Evolutionary conservation across 1,140 invertebrate species (phyloP), one percentile per base, ranked within the genome.

Genomic region (Drosophila tropicalis): DNA sequence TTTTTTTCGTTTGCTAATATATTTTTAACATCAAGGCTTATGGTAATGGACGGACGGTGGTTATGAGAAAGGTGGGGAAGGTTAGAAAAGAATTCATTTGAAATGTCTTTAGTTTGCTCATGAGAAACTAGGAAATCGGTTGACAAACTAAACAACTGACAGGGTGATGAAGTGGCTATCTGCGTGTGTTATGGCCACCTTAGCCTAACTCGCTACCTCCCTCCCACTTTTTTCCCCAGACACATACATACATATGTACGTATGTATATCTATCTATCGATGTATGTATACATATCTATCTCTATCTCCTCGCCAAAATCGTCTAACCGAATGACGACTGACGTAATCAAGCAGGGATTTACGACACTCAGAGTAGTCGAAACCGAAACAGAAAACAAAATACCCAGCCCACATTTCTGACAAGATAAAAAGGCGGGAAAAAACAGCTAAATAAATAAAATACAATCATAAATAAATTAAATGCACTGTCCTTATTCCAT

Each of bases 321-420:
- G 3, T 12, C 34, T 47, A 51, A 51, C 44, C 15, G 44, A 47
- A 17, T 47, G 44, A 47, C 44, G 9, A 72, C 70, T 85, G 83
- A 86, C 83, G 83, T 86, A 79, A 86, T 79, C 68, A 61, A 63
- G 71, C 56, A 62, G 65, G 79, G 67, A 76, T 76, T 72, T 69
- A 77, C 66, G 72, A 72, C 60, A 55, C 60, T 51, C 66, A 66
- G 54, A 22, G 56, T 10, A 47, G 17, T 41, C 55, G 17, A 9
- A 36, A 25, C 22, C 51, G 54, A 34, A 47, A 54, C 66, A 58
- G 57, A 39, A 47, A 36, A 29, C 0, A 29, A 29, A 29, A 39
- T 9, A 36, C 74, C 71, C 58, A 75, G 70, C 67, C 81, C 82
- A 75, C 22, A 54, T 58, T 56, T 41, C 51, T 22, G 41, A 15